These are phyloP conservation scores for Trachymyrmex cornetzi DNA, from an alignment of 1,140 invertebrate genomes.

Conservation along the genomic window DNA sequence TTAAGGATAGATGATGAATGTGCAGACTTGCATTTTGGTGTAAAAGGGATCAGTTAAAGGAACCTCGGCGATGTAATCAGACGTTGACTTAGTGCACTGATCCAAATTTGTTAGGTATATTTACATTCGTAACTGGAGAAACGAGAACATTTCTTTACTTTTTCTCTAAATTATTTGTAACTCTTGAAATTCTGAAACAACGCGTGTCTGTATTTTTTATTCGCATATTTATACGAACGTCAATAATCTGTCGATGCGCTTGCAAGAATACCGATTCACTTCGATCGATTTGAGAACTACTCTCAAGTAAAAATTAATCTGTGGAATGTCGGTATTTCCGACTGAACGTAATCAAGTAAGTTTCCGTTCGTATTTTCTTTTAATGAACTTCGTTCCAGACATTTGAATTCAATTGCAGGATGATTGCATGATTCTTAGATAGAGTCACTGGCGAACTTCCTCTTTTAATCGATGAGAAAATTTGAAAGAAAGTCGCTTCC, in stretches of 20 bases:
- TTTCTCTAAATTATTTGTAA: background rate
- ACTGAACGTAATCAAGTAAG: constrained; percentile 44
- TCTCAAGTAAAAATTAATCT: constrained; percentile 42
- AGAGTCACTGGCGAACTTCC: constrained; percentile 11
- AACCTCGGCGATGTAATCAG: constrained; percentile 3
- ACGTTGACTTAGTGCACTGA: background rate
- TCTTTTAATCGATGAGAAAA: constrained; percentile 16
- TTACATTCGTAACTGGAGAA: background rate
- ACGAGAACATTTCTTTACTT: background rate
- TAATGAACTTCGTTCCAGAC: constrained; percentile 18
- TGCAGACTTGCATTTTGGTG: background rate
- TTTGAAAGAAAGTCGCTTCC: background rate
- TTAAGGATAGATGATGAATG: constrained; percentile 7
- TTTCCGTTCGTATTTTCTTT: constrained; percentile 51
- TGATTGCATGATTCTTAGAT: constrained; percentile 30
- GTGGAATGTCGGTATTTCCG: constrained; percentile 10
- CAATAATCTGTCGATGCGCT: background rate
- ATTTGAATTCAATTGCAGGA: constrained; percentile 35
- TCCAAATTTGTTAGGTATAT: constrained; percentile 1
- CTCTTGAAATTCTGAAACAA: background rate
- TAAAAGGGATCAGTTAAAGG: background rate
- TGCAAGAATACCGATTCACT: background rate
- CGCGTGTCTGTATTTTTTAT: background rate
- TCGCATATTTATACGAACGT: background rate
- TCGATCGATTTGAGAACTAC: background rate